Evolutionary conservation across 2,797 vertebrate species (phyloP).

Genomic region (Coluber constrictor): DNA sequence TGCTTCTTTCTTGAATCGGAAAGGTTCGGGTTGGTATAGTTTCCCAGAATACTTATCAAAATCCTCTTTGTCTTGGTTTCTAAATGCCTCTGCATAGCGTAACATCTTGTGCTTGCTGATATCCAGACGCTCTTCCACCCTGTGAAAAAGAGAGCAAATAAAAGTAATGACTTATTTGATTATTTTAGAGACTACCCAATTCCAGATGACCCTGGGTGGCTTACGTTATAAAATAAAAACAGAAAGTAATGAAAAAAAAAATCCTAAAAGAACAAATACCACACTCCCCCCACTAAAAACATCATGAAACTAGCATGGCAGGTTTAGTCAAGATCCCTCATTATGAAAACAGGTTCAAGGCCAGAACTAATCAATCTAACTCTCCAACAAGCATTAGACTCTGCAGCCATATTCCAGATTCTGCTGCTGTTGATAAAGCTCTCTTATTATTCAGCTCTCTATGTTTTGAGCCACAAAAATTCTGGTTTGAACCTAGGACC

Average conservation of each 20-base stretch:
- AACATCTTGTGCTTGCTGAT: slow-evolving; percentile 66
- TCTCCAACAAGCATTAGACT: background rate
- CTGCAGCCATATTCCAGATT: background rate
- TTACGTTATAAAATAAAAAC: background rate
- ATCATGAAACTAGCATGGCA: background rate
- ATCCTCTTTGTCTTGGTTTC: slow-evolving; percentile 59
- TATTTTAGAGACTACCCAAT: background rate
- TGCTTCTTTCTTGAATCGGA: slow-evolving; percentile 23
- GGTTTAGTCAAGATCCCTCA: background rate
- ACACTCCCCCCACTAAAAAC: background rate
- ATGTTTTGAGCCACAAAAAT: background rate
- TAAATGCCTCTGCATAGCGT: slow-evolving; percentile 69
- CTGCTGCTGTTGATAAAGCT: background rate
- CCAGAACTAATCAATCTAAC: background rate
- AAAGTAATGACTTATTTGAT: background rate
- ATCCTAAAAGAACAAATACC: background rate
- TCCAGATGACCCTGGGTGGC: background rate
- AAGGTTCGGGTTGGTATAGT: slow-evolving; percentile 17
- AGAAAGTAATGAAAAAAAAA: background rate
- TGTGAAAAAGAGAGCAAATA: slow-evolving; percentile 37
- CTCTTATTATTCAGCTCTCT: background rate
- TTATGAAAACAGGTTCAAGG: background rate
- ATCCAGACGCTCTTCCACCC: slow-evolving; percentile 71
- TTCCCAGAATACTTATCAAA: slow-evolving; percentile 47
- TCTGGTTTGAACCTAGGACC: background rate